Percentiles rank a stretch among this genome's conserved stretches.
Evolutionary conservation across 2,113 vertebrate genomes (phyloP).

Genomic region (Cyphomyrus discorhynchus): DNA sequence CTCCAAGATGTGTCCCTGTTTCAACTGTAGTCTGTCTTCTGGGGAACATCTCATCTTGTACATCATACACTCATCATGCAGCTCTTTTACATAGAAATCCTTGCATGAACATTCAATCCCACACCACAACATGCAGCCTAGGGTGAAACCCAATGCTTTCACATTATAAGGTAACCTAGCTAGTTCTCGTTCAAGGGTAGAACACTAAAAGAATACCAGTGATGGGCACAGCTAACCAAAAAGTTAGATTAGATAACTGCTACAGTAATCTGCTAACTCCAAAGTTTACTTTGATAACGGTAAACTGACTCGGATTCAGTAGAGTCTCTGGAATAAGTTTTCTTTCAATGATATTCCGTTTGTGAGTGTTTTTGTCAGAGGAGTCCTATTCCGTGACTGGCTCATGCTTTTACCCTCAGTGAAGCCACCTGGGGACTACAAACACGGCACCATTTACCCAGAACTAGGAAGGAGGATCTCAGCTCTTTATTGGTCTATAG

Average conservation of each 20-base stretch:
- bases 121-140: neutral
- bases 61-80: neutral
- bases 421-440: neutral
- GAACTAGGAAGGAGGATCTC: neutral
- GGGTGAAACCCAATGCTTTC: neutral
- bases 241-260: neutral
- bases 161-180: neutral
- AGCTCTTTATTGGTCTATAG: neutral
- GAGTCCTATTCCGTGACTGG: neutral
- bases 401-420: neutral
- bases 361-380: neutral
- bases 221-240: neutral
- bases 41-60: neutral
- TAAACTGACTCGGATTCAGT: neutral
- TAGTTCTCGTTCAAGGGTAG: neutral
- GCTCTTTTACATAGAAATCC: neutral
- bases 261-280: neutral
- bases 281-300: neutral
- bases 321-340: neutral
- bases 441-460: neutral
- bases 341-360: neutral
- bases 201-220: neutral
- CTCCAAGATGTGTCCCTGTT: neutral
- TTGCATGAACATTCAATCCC: neutral
- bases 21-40: neutral